These are phyloP conservation scores for Globodera ellingtonae DNA, from an alignment of 1,140 invertebrate species.

Conservation along the genomic window DNA sequence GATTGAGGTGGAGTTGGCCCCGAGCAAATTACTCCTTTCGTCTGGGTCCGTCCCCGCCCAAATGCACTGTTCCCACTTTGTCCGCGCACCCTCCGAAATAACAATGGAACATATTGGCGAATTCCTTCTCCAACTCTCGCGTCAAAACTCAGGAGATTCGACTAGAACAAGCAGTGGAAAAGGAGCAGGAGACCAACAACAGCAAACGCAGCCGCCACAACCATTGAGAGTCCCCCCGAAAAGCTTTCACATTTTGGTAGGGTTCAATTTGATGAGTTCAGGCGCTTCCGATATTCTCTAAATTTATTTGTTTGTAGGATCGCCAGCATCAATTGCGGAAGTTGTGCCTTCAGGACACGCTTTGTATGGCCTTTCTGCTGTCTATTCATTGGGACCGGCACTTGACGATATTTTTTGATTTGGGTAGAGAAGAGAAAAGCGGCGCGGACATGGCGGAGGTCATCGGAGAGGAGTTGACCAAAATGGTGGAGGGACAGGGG, in stretches of 20 bases:
- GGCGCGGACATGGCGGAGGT: conserved; percentile 1
- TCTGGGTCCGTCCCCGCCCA: neutral
- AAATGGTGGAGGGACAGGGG: neutral
- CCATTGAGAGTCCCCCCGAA: neutral
- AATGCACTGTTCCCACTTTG: conserved; percentile 29
- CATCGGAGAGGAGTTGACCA: conserved; percentile 21
- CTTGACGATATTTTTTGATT: conserved; percentile 33
- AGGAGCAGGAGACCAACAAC: conserved; percentile 19
- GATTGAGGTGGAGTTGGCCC: conserved; percentile 41
- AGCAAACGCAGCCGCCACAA: neutral
- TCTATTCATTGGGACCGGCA: conserved; percentile 32
- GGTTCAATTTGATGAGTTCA: neutral
- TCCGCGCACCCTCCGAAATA: conserved; percentile 32
- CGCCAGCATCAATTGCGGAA: conserved; percentile 30
- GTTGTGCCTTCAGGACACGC: conserved; percentile 26
- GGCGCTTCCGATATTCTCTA: conserved; percentile 10
- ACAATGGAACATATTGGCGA: conserved; percentile 38
- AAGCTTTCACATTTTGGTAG: conserved; percentile 39
- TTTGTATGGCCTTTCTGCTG: conserved; percentile 23
- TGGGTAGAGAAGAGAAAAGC: neutral
- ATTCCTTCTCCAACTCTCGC: conserved; percentile 10
- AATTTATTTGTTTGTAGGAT: conserved; percentile 26
- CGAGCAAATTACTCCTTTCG: conserved; percentile 33
- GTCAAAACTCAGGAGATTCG: neutral
- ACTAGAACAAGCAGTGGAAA: neutral